A percentile compares a stretch with the other conserved stretches of the same genome.
phyloP scores from a whole-genome alignment of 2,113 vertebrate genomes.

The Chaenogobius annularis region DNA sequence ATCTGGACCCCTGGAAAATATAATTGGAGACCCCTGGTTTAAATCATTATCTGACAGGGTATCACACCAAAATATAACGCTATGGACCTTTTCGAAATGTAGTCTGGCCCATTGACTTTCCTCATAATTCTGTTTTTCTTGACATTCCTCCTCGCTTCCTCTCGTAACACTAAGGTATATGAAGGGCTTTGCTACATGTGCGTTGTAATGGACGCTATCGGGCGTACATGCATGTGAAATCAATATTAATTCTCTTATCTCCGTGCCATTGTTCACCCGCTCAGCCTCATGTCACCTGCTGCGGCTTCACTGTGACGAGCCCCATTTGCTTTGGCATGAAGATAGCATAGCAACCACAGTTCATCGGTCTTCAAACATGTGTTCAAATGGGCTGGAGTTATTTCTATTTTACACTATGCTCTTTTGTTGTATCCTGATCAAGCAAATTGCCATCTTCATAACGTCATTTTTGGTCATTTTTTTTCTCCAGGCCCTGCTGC shows the following conservation, averaged over 20 bases:
- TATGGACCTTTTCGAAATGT: too few species aligned
- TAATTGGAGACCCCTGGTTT: too few species aligned
- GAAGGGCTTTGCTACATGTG: slow-evolving; percentile 38
- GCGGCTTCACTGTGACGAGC: slow-evolving; percentile 44
- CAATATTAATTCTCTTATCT: slow-evolving; percentile 75
- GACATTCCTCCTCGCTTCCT: not conserved
- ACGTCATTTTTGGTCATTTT: too few species aligned
- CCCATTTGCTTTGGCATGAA: slow-evolving; percentile 40
- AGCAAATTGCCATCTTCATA: too few species aligned
- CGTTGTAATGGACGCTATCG: slow-evolving; percentile 58
- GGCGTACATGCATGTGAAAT: slow-evolving; percentile 65
- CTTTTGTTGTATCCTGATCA: too few species aligned
- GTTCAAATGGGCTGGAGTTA: not conserved
- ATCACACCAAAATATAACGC: too few species aligned
- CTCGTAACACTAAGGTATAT: not conserved
- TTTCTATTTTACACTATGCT: not conserved
- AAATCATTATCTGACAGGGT: too few species aligned
- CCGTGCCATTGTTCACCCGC: slow-evolving; percentile 60
- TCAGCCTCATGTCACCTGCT: slow-evolving; percentile 66
- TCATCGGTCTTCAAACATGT: slow-evolving; percentile 41
- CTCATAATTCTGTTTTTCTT: not conserved
- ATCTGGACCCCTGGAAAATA: too few species aligned
- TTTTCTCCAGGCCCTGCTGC: too few species aligned
- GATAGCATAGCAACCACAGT: slow-evolving; percentile 37
- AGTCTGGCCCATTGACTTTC: too few species aligned